These are phyloP conservation scores for Heliconius hewitsoni DNA, from an alignment of 1,140 invertebrate species.

Conservation along the genomic window DNA sequence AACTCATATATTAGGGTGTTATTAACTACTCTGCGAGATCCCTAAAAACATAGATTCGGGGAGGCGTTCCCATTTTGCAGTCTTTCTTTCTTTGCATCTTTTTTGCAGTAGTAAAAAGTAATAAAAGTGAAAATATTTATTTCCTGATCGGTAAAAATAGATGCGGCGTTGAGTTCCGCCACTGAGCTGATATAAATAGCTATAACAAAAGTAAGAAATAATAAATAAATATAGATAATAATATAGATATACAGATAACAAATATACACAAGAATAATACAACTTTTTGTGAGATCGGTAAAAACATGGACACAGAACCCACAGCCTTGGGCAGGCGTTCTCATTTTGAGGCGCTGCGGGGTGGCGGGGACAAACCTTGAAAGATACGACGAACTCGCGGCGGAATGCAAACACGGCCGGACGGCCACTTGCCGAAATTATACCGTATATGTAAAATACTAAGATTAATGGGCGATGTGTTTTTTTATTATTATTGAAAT, in stretches of 20 bases:
- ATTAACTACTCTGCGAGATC: no score
- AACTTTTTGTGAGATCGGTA: background rate
- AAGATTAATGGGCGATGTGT: constrained; percentile 22
- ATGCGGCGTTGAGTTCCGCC: no score
- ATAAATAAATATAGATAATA: background rate
- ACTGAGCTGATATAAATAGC: background rate
- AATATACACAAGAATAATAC: background rate
- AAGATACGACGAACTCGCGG: constrained; percentile 62
- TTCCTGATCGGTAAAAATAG: no score
- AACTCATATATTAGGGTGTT: no score
- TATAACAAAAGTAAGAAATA: background rate
- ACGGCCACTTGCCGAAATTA: constrained; percentile 66
- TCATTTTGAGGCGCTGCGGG: constrained; percentile 61
- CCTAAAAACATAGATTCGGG: no score
- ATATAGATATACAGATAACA: background rate
- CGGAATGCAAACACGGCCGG: constrained; percentile 71
- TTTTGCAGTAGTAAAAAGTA: no score
- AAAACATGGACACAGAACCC: constrained; percentile 30
- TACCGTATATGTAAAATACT: constrained; percentile 49
- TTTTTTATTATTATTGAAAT: background rate
- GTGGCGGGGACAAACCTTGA: constrained; percentile 65
- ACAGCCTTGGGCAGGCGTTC: constrained; percentile 44
- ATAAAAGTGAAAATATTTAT: no score
- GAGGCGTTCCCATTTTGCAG: no score
- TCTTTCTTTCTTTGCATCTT: no score